Evolutionary conservation across 2,113 vertebrate genomes (phyloP), one percentile per base, ranked within the genome.

Genomic region (Synchiropus splendidus): DNA sequence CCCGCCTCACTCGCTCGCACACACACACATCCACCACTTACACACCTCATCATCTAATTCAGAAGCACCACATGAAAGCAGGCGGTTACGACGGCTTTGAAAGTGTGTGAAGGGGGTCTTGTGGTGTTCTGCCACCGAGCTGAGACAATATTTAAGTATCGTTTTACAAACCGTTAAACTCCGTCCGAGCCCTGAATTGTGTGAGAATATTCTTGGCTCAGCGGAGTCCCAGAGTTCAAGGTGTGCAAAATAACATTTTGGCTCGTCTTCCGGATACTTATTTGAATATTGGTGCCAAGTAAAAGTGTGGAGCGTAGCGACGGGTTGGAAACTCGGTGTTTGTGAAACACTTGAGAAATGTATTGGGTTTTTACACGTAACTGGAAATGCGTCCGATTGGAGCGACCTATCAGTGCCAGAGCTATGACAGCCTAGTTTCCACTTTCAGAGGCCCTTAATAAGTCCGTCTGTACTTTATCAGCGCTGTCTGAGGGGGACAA

Each of bases 401-500:
- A n/a, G n/a, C 21, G 8, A 27, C 21, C 21, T 8, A 27, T 27
- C 21, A 27, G 21, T 27, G 8, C 21, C 8, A 5, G 21, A n/a
- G n/a, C n/a, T 27, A 27, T 27, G 21, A 27, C 21, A 27, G 21
- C 21, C 21, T 27, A 34, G 67, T 56, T 76, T 74, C 70, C 63
- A 59, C 68, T 64, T 70, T 31, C 33, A 58, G 64, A 49, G 54
- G 42, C 64, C 21, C 54, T 69, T 78, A 78, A 75, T 78, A 71
- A 78, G 78, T 77, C 71, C 57, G 50, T 65, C 73, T 60, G 51
- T 54, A 66, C 52, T 69, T 73, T 81, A 78, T 81, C 78, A 65
- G 71, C 61, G 57, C 51, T 67, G 78, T 77, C 75, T 64, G 52
- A 45, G 58, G 58, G 54, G 42, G 75, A 80, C 78, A 78, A 76